These are phyloP conservation scores for Tolypeutes matacus DNA, from an alignment of 2,797 vertebrate genomes.

Conservation along the genomic window DNA sequence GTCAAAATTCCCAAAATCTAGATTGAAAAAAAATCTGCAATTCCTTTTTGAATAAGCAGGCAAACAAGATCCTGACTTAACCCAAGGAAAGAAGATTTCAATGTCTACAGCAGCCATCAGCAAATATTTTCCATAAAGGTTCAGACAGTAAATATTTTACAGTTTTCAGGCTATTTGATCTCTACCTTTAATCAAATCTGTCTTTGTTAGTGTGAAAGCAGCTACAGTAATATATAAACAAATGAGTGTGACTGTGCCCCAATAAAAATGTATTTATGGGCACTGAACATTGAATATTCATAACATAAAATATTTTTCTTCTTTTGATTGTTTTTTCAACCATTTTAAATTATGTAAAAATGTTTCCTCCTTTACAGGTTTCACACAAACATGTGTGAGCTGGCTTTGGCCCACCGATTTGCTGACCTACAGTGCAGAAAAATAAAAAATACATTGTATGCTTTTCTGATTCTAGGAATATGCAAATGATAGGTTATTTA, in stretches of 20 bases:
- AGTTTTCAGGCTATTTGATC: background rate
- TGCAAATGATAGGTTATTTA: background rate
- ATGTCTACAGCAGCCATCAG: background rate
- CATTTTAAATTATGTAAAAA: background rate
- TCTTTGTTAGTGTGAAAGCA: background rate
- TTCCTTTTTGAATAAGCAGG: constrained; percentile 8
- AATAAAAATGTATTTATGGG: background rate
- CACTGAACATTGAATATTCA: background rate
- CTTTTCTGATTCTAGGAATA: background rate
- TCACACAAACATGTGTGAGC: background rate
- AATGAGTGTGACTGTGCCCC: background rate
- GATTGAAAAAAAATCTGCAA: background rate
- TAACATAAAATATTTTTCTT: background rate
- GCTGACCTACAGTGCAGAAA: background rate
- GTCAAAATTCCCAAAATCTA: background rate
- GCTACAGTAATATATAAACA: background rate
- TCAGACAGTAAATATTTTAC: background rate
- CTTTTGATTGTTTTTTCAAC: background rate
- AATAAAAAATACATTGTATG: background rate
- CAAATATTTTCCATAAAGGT: background rate
- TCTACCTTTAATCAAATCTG: background rate
- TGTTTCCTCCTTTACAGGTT: background rate
- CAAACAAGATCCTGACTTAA: background rate
- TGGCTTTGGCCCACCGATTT: background rate
- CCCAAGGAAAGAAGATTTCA: background rate